Evolutionary conservation across 2,797 vertebrate genomes (phyloP).

Genomic region (Sibirionetta formosa): DNA sequence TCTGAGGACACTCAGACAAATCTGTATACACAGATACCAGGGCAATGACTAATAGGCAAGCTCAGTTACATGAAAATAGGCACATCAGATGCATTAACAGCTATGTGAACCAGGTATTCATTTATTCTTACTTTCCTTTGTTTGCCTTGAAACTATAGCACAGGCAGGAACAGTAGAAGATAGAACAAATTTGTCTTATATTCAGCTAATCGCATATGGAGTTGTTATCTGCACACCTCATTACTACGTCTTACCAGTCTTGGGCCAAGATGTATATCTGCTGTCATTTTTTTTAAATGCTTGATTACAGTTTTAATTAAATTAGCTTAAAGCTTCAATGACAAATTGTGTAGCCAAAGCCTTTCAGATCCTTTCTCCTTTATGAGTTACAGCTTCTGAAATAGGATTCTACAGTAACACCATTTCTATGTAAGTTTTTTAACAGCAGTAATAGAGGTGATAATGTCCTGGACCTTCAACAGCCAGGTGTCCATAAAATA

Average conservation of each 20-base stretch:
- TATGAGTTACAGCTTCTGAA: background rate
- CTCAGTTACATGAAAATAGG: background rate
- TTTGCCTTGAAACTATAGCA: background rate
- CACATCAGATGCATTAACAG: background rate
- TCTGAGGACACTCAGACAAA: constrained; percentile 28
- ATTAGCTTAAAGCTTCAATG: constrained; percentile 35
- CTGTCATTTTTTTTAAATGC: background rate
- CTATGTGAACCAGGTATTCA: background rate
- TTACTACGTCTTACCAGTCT: background rate
- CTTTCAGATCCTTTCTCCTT: constrained; percentile 1
- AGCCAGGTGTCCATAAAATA: constrained; percentile 66
- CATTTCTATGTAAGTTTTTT: constrained; percentile 29
- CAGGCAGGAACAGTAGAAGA: background rate
- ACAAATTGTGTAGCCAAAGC: background rate
- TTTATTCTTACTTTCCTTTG: background rate
- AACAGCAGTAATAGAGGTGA: constrained; percentile 8
- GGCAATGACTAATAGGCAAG: background rate
- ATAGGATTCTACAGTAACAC: background rate
- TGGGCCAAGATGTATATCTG: background rate
- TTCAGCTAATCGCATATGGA: background rate
- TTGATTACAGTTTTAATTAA: constrained; percentile 37
- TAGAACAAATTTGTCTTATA: background rate
- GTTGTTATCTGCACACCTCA: background rate
- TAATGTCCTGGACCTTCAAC: constrained; percentile 54
- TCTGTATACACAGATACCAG: background rate